A percentile compares a stretch with the other conserved stretches of the same genome.
phyloP scores from a whole-genome alignment of 2,888 invertebrate species.

The Macrophya alboannulata region DNA sequence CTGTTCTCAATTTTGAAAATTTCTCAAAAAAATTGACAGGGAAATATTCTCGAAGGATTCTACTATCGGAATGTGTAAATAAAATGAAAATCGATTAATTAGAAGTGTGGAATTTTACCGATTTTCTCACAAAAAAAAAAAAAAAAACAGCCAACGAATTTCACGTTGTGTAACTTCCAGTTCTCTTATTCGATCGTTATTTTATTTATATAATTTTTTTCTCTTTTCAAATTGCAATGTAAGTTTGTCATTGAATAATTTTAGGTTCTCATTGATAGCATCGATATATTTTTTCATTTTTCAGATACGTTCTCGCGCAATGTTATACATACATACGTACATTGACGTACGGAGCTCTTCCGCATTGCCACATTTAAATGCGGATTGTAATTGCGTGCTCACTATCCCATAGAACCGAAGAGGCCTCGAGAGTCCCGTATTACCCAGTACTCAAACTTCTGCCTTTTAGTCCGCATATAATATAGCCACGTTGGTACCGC shows the following conservation, averaged over 20 bases:
- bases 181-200: too few relatives aligned
- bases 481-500: background rate
- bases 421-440: background rate
- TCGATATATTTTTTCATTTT: background rate
- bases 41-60: too few relatives aligned
- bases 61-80: too few relatives aligned
- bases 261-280: background rate
- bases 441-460: constrained; percentile 10
- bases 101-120: too few relatives aligned
- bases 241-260: background rate
- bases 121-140: too few relatives aligned
- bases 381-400: background rate
- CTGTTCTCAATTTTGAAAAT: too few relatives aligned
- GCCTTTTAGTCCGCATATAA: background rate
- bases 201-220: too few relatives aligned
- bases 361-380: background rate
- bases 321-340: too few relatives aligned
- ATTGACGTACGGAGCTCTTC: background rate
- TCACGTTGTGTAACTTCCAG: too few relatives aligned
- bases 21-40: too few relatives aligned
- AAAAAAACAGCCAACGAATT: too few relatives aligned
- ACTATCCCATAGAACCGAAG: background rate
- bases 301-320: background rate
- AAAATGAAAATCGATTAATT: too few relatives aligned
- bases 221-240: background rate